These are phyloP conservation scores for Prunella himalayana DNA, from an alignment of 2,113 vertebrate species.

Conservation along the genomic window DNA sequence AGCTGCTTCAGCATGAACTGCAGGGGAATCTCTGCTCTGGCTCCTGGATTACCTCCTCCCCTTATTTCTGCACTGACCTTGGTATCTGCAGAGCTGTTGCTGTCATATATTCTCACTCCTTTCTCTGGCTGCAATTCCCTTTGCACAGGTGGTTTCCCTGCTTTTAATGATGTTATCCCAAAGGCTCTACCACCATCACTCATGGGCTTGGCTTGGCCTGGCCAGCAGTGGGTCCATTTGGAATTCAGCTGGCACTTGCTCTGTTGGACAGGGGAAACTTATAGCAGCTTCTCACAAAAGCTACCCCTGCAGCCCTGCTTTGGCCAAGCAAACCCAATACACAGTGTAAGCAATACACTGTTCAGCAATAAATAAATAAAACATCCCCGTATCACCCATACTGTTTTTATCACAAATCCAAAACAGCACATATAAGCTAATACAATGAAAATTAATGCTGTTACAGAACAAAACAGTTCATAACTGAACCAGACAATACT, in stretches of 20 bases:
- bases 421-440: not conserved
- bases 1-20: not conserved
- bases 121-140: fast-evolving
- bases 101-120: not conserved
- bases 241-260: not conserved
- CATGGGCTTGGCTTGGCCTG: not conserved
- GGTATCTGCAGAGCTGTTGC: not conserved
- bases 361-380: not conserved
- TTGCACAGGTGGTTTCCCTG: too few species aligned
- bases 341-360: not conserved
- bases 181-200: not conserved
- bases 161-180: not conserved
- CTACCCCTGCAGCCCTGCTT: not conserved
- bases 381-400: not conserved
- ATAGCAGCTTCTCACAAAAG: not conserved
- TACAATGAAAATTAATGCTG: not conserved
- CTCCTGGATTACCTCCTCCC: not conserved
- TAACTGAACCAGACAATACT: not conserved
- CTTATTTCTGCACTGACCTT: not conserved
- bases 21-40: not conserved
- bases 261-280: not conserved
- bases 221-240: not conserved
- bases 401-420: not conserved
- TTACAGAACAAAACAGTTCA: not conserved
- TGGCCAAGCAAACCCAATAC: not conserved